Conservation (phyloP, 2,113 vertebrate genomes). For the Chamaetylas fuelleborni region DNA sequence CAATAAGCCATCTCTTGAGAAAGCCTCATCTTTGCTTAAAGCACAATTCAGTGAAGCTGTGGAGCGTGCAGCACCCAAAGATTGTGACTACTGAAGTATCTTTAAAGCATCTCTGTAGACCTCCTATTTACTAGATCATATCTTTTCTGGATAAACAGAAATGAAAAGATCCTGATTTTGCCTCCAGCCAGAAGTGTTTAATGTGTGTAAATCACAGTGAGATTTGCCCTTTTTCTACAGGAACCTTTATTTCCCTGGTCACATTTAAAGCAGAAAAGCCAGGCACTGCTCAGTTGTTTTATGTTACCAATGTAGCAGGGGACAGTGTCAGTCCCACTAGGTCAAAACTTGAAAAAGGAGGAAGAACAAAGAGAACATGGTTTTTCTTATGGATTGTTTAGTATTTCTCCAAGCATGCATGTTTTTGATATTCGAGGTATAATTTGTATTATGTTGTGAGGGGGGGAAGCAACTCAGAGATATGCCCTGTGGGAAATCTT, state of each 20-base stretch:
- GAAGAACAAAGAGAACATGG: neutral
- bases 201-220: conserved; percentile 17
- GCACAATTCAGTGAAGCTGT: neutral
- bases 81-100: neutral
- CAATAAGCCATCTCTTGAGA: neutral
- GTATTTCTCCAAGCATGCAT: neutral
- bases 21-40: neutral
- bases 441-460: neutral
- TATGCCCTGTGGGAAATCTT: conserved; percentile 4
- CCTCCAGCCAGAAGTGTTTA: conserved; percentile 5
- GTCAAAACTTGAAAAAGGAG: neutral
- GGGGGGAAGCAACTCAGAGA: neutral
- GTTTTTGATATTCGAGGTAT: neutral
- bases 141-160: conserved; percentile 24
- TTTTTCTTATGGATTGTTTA: neutral
- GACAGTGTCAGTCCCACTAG: conserved; percentile 6
- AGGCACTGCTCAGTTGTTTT: neutral
- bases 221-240: neutral
- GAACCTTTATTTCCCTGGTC: neutral
- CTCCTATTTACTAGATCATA: conserved; percentile 1
- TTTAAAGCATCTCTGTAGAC: neutral
- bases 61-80: neutral
- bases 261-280: neutral
- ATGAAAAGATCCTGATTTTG: conserved; percentile 18
- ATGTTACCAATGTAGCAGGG: neutral